Evolutionary conservation across 2,888 invertebrate species (phyloP).

Genomic region (Holacanthella duospinosa): DNA sequence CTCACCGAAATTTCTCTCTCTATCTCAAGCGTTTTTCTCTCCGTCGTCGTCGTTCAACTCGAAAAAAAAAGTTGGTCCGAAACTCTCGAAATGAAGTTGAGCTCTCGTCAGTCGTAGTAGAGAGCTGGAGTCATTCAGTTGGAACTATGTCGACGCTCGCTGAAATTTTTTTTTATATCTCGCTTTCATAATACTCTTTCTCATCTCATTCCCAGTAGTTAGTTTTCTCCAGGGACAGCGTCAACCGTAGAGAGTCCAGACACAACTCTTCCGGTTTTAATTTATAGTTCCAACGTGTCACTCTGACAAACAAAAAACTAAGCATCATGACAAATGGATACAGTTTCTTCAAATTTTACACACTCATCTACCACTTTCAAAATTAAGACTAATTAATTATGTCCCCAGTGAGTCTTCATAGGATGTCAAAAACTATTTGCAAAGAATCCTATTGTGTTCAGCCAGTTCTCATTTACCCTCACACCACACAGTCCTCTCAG

Average conservation of each 20-base stretch:
- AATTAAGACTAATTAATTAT: not conserved
- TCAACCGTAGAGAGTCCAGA: no score
- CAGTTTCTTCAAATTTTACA: not conserved
- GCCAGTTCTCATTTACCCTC: no score
- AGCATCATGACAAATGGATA: not conserved
- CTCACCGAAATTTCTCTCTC: not conserved
- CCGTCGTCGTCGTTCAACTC: no score
- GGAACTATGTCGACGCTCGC: no score
- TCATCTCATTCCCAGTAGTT: not conserved
- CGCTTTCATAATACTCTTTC: not conserved
- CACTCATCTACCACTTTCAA: not conserved
- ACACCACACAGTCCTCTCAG: no score
- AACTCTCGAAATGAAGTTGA: not conserved
- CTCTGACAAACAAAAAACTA: not conserved
- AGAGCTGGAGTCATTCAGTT: not conserved
- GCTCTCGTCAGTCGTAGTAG: not conserved
- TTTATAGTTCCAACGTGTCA: not conserved
- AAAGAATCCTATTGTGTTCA: no score
- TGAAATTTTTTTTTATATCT: no score
- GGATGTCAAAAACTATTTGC: no score
- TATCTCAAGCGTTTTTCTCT: no score
- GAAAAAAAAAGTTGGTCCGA: no score
- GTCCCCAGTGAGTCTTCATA: not conserved
- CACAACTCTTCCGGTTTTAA: not conserved
- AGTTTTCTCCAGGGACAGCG: conserved; percentile 1